These are phyloP conservation scores for Rhagophthalmus giganteus DNA, from an alignment of 2,888 invertebrate genomes.

Conservation along the genomic window DNA sequence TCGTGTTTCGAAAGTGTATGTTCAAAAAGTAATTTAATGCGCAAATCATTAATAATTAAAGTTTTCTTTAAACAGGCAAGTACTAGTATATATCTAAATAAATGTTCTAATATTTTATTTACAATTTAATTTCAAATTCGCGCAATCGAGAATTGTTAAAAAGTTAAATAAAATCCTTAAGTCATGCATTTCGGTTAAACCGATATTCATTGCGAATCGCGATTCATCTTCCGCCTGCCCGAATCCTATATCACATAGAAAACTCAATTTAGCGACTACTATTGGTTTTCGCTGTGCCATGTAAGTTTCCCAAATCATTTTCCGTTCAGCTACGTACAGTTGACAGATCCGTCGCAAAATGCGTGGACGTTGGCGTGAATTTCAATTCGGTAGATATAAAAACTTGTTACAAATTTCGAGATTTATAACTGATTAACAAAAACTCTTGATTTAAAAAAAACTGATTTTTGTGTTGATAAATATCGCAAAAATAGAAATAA, in stretches of 20 bases:
- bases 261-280: constrained; percentile 43
- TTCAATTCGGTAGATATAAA: constrained; percentile 2
- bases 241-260: constrained; percentile 42
- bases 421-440: too few species aligned
- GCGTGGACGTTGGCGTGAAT: constrained; percentile 5
- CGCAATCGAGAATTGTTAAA: constrained; percentile 5
- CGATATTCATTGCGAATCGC: constrained; percentile 39
- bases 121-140: constrained; percentile 11
- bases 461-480: too few species aligned
- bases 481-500: too few species aligned
- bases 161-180: constrained; percentile 19
- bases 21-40: too few species aligned
- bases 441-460: too few species aligned
- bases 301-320: constrained; percentile 27
- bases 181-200: constrained; percentile 19
- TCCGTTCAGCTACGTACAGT: constrained; percentile 18
- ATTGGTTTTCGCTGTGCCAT: constrained; percentile 40
- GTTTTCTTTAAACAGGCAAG: constrained; percentile 1
- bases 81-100: constrained; percentile 6
- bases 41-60: too few species aligned
- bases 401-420: too few species aligned
- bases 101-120: constrained; percentile 9
- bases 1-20: too few species aligned
- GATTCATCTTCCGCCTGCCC: constrained; percentile 39
- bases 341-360: constrained; percentile 16